Base-by-base conservation (phyloP, 1,140 invertebrate genomes). In the Varroa destructor region DNA sequence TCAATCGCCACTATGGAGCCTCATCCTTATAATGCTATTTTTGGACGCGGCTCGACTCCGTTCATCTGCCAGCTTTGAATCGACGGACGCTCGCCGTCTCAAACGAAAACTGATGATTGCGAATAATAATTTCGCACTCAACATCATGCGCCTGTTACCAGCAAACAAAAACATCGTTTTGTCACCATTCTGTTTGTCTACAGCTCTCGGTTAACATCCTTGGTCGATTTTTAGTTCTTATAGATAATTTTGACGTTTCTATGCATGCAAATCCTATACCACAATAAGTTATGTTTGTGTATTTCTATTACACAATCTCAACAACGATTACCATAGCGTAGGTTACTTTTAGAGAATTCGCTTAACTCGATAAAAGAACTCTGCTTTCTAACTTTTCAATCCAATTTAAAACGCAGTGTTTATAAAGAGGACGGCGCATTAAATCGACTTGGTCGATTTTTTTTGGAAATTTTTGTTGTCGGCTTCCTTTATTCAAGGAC, bases 71-170 rank as follows among this genome's bases (percentile, higher is more conserved):
- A 8, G 46, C 46, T 3, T 8, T 51, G 46, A 51, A 51, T 51
- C 46, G 8, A 36, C 61, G 37, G 61, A 67, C 36, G 61, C 61
- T 37, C 61, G 61, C 3, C 61, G 61, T 12, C 46, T 67, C 40
- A 67, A 37, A 37, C 40, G 46, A 46, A 67, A 67, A 46, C 37
- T 67, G 40, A 12, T 37, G 46, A 67, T 67, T 8, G 61, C 61
- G 12, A 67, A 67, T 67, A 67, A 67, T 37, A 67, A 67, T 40
- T 67, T 67, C 36, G 61, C 61, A 2, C 14, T 67, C 40, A 67
- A 67, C 46, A 40, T 67, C 61, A 67, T 67, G 61, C 10, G 61
- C 2, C 61, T 67, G 12, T 40, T 67, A 3, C 61, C 61, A 40
- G 46, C 40, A 2, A 46, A 67, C 12, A 67, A 67, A 37, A 67